A percentile compares a stretch with the other conserved stretches of the same genome.
These are phyloP conservation scores for Molanna angustata DNA, from an alignment of 2,888 invertebrate species.

Conservation along the genomic window DNA sequence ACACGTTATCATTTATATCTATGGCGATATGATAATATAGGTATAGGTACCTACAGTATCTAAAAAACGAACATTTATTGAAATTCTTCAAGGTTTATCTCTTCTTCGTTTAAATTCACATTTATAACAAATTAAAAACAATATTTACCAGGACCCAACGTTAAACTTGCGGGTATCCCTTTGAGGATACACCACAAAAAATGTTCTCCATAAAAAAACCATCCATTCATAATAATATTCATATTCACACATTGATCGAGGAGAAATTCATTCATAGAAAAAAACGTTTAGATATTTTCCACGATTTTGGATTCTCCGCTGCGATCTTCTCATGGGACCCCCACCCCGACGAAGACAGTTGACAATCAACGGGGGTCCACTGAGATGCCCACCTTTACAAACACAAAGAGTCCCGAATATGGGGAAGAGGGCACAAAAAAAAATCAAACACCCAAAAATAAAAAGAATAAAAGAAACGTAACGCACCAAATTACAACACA, in stretches of 20 bases:
- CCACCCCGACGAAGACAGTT: constrained; percentile 22
- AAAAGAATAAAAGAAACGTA: constrained; percentile 24
- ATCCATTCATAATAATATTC: constrained; percentile 15
- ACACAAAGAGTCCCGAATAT: constrained; percentile 16
- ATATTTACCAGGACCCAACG: no score
- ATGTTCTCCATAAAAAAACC: constrained; percentile 8
- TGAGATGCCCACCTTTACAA: constrained; percentile 17
- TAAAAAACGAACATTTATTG: no score
- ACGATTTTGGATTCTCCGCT: constrained; percentile 10
- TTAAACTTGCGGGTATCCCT: no score
- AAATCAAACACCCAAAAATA: constrained; percentile 23
- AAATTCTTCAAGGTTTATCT: no score
- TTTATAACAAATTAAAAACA: no score
- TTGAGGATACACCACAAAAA: no score
- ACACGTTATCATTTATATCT: no score
- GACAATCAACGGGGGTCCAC: constrained; percentile 25
- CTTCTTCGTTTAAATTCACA: no score
- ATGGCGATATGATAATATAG: no score
- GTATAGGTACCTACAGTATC: no score
- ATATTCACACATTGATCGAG: constrained; percentile 19
- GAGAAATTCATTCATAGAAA: constrained; percentile 11
- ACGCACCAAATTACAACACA: constrained; percentile 32
- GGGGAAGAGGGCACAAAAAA: constrained; percentile 5
- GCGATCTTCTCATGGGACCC: constrained; percentile 9
- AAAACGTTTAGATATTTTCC: constrained; percentile 11